A percentile compares a stretch with the other conserved stretches of the same genome.
phyloP scores from a whole-genome alignment of 1,140 invertebrate species.

The Diachasmimorpha longicaudata region DNA sequence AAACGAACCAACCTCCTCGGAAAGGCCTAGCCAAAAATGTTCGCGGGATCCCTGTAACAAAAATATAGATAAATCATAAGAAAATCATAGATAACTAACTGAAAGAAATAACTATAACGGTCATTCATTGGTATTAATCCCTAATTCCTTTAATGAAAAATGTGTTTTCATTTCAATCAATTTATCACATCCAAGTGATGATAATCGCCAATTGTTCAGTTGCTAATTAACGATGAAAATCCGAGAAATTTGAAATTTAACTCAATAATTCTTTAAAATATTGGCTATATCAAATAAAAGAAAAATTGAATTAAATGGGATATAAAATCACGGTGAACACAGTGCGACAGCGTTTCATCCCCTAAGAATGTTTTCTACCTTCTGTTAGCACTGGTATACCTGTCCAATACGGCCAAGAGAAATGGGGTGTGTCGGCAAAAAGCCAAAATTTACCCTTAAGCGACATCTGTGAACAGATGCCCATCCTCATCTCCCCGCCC shows the following conservation, averaged over 20 bases:
- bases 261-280: no score
- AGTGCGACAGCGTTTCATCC: neutral
- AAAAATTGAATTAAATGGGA: neutral
- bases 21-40: conserved; percentile 60
- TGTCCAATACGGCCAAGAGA: neutral
- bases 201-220: no score
- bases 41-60: conserved; percentile 61
- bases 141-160: neutral
- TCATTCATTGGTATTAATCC: conserved; percentile 16
- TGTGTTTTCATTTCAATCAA: no score
- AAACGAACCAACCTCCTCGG: conserved; percentile 61
- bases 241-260: no score
- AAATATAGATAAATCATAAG: conserved; percentile 59
- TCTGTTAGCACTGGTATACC: neutral
- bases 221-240: no score
- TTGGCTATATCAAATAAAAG: neutral
- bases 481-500: conserved; percentile 21
- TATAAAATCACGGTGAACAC: neutral
- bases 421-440: conserved; percentile 20
- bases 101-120: conserved; percentile 40
- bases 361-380: neutral
- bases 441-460: conserved; percentile 19
- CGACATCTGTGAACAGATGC: conserved; percentile 26
- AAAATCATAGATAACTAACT: conserved; percentile 50
- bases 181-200: no score